A percentile compares a stretch with the other conserved stretches of the same genome.
phyloP scores from a whole-genome alignment of 2,888 invertebrate genomes.

The Gymnosoma rotundatum region DNA sequence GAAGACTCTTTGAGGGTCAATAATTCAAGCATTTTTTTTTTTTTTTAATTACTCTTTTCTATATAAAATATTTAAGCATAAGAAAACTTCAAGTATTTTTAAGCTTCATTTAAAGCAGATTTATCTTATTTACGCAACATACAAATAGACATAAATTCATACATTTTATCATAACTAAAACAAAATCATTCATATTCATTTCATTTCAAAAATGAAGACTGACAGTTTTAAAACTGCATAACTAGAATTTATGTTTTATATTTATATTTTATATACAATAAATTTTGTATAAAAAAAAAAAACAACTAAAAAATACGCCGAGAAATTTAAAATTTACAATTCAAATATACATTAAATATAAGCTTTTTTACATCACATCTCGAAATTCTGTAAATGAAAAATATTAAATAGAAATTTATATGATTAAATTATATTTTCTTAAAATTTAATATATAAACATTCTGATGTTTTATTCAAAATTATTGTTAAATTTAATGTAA shows the following conservation, averaged over 20 bases:
- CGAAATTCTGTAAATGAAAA: conserved; percentile 11
- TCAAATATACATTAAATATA: conserved; percentile 12
- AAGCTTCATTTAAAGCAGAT: conserved; percentile 31
- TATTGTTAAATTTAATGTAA: no score
- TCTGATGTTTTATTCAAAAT: conserved; percentile 6
- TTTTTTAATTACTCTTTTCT: background rate
- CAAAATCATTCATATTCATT: conserved; percentile 30
- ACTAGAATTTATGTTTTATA: conserved; percentile 54
- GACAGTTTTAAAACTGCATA: conserved; percentile 63
- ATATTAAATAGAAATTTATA: conserved; percentile 41
- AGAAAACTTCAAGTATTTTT: conserved; percentile 15
- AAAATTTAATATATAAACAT: conserved; percentile 46
- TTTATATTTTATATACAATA: conserved; percentile 47
- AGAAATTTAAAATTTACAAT: conserved; percentile 35
- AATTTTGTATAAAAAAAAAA: conserved; percentile 24
- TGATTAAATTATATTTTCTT: conserved; percentile 67
- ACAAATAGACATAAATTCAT: conserved; percentile 35
- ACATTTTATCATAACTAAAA: conserved; percentile 12
- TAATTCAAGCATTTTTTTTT: conserved; percentile 3
- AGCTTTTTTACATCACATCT: conserved; percentile 40
- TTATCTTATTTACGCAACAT: conserved; percentile 25
- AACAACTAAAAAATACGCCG: background rate
- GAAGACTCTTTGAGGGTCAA: background rate
- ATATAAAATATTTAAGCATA: conserved; percentile 5
- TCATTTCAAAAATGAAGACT: conserved; percentile 68